Percentiles rank a stretch among this genome's conserved stretches.
phyloP scores from a whole-genome alignment of 2,113 vertebrate genomes.

The Pterocles gutturalis region DNA sequence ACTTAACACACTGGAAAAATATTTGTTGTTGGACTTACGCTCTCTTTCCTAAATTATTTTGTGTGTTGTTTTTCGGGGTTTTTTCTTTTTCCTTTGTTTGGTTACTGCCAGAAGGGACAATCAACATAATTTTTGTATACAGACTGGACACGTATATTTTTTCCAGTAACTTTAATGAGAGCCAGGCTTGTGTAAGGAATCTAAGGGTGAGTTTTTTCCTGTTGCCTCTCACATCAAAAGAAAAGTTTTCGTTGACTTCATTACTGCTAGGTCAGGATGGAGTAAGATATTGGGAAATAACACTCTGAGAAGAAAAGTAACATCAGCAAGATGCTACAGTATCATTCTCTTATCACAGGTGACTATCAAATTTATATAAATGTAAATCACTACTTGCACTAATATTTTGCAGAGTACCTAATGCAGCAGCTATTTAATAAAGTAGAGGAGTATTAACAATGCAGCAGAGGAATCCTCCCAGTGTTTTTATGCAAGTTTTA shows the following conservation, averaged over 20 bases:
- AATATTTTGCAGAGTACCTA: background rate
- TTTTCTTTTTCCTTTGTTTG: background rate
- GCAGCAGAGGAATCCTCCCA: background rate
- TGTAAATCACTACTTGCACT: conserved; percentile 10
- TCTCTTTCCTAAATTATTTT: conserved; percentile 17
- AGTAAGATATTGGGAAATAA: conserved; percentile 40
- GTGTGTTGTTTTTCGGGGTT: background rate
- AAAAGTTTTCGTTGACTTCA: conserved; percentile 42
- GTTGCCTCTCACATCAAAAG: conserved; percentile 31
- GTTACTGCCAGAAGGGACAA: conserved; percentile 9
- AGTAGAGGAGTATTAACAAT: background rate
- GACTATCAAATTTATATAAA: conserved; percentile 23
- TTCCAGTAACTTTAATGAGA: conserved; percentile 37
- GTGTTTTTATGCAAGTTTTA: conserved; percentile 50
- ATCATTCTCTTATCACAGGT: conserved; percentile 28
- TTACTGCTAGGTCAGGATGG: conserved; percentile 32
- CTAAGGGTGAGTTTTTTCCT: conserved; percentile 14
- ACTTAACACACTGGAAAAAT: conserved; percentile 45
- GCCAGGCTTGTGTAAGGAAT: background rate
- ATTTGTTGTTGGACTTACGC: background rate
- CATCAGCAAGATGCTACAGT: conserved; percentile 10
- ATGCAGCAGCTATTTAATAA: conserved; percentile 6
- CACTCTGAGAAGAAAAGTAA: background rate
- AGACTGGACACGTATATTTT: background rate
- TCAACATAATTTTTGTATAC: background rate